Conservation (phyloP, 2,797 vertebrate species). For the Sebastes dallii region DNA sequence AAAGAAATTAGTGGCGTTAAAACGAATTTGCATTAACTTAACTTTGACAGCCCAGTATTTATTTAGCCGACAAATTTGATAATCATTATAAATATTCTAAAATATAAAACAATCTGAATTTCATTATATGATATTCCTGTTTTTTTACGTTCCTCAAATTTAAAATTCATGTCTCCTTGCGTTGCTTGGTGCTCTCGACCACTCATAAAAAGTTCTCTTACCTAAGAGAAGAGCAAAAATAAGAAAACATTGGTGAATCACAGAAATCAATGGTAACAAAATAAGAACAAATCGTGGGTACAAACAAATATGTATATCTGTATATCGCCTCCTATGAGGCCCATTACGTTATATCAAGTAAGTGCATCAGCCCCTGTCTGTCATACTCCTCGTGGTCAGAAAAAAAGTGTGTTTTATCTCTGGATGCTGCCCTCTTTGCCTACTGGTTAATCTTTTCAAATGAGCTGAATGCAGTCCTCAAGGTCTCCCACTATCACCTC, state of each 20-base stretch:
- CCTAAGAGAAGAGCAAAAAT: not conserved
- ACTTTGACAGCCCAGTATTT: no score
- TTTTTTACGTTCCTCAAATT: not conserved
- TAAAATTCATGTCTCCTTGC: accelerated
- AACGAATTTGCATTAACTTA: no score
- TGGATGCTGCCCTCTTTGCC: constrained; percentile 7
- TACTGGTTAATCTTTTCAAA: constrained; percentile 39
- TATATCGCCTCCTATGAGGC: not conserved
- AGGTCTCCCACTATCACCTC: constrained; percentile 16
- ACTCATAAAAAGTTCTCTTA: not conserved
- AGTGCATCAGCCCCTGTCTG: not conserved
- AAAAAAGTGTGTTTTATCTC: constrained; percentile 15
- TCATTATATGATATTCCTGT: not conserved
- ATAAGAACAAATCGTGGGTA: not conserved
- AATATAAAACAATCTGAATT: not conserved
- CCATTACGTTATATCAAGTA: not conserved
- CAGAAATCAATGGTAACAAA: not conserved
- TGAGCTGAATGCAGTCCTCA: constrained; percentile 17
- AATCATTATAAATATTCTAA: no score
- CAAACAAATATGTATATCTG: not conserved
- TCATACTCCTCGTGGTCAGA: not conserved
- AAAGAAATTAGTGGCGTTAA: no score
- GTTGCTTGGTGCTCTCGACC: no score
- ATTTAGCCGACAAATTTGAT: no score
- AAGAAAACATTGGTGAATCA: not conserved